These are phyloP conservation scores for Otus scops DNA, from an alignment of 2,797 vertebrate genomes.

Conservation along the genomic window DNA sequence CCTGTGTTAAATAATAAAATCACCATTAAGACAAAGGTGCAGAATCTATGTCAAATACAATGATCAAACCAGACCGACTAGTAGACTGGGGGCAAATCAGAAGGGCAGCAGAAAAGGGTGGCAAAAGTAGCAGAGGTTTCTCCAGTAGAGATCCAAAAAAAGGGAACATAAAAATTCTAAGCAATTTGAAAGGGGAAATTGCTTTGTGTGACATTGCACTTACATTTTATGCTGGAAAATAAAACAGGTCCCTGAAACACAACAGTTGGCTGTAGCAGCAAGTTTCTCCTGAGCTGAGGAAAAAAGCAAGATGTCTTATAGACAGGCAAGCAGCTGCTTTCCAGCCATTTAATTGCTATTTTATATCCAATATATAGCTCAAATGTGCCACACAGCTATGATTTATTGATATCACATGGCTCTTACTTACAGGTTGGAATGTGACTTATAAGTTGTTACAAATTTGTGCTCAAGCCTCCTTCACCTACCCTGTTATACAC, in stretches of 20 bases:
- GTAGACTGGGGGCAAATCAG: neutral
- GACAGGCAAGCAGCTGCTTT: conserved; percentile 39
- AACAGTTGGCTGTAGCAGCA: conserved; percentile 14
- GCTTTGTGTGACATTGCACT: neutral
- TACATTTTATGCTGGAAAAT: conserved; percentile 21
- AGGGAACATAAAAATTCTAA: neutral
- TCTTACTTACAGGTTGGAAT: neutral
- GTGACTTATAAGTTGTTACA: neutral
- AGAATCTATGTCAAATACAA: neutral
- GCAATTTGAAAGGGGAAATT: neutral
- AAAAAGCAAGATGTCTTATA: conserved; percentile 42
- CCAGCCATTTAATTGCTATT: conserved; percentile 32
- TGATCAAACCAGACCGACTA: neutral
- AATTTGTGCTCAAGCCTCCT: neutral
- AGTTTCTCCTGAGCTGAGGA: neutral
- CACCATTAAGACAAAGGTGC: neutral
- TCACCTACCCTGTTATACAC: neutral
- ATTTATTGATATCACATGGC: neutral
- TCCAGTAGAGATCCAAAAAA: neutral
- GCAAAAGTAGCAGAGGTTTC: neutral
- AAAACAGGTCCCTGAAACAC: conserved; percentile 9
- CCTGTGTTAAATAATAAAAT: neutral
- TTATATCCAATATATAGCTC: neutral
- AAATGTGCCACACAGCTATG: neutral
- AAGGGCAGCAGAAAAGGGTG: neutral